Conservation (phyloP, 2,888 invertebrate genomes). For the Drosophila macrothrix region DNA sequence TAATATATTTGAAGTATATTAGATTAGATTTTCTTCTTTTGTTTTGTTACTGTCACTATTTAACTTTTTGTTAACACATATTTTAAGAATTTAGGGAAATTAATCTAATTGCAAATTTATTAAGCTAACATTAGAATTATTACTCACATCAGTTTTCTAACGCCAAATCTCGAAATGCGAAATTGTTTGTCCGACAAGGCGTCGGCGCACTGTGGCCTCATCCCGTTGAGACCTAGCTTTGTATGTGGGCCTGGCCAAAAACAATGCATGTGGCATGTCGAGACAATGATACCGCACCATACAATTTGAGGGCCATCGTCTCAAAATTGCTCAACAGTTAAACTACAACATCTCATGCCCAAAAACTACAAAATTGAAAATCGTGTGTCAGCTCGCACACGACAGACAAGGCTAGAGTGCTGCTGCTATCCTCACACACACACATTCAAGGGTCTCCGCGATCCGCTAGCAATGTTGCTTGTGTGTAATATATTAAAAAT, state of each 20-base stretch:
- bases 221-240: neutral
- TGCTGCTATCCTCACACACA: neutral
- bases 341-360: too few species aligned
- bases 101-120: neutral
- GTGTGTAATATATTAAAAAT: too few species aligned
- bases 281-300: neutral
- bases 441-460: neutral
- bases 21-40: neutral
- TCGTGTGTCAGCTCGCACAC: too few species aligned
- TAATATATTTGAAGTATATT: neutral
- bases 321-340: too few species aligned
- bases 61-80: neutral
- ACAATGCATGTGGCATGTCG: neutral
- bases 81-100: neutral
- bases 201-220: neutral
- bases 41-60: neutral
- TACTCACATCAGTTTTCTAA: neutral
- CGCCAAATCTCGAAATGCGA: neutral
- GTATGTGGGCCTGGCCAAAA: neutral
- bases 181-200: neutral
- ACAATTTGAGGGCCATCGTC: too few species aligned
- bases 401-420: too few species aligned
- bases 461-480: neutral
- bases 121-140: neutral
- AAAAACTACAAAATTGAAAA: too few species aligned